These are phyloP conservation scores for Perca fluviatilis DNA, from an alignment of 2,113 vertebrate species.

Conservation along the genomic window DNA sequence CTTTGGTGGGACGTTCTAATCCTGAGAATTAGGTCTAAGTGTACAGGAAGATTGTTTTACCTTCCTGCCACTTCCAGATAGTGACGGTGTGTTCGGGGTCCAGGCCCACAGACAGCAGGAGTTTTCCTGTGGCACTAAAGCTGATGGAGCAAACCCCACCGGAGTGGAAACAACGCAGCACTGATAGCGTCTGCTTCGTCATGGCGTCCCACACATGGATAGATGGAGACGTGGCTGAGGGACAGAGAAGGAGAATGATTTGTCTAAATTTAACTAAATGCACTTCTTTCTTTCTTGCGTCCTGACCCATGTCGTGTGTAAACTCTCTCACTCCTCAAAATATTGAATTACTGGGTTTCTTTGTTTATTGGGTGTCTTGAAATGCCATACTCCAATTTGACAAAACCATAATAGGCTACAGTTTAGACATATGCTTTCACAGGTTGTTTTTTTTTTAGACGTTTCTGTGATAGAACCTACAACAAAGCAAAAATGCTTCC, in stretches of 20 bases:
- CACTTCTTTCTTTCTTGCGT: neutral
- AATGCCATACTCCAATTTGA: neutral
- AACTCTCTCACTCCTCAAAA: neutral
- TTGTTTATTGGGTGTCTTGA: neutral
- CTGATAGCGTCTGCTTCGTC: conserved; percentile 94
- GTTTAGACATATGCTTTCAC: neutral
- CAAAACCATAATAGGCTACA: neutral
- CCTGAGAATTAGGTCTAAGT: neutral
- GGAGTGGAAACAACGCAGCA: conserved; percentile 94
- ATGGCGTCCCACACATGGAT: conserved; percentile 98
- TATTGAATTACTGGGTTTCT: neutral
- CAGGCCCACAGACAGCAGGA: conserved; percentile 94
- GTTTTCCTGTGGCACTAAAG: conserved; percentile 97
- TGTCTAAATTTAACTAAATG: neutral
- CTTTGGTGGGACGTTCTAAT: neutral
- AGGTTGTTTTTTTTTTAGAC: neutral
- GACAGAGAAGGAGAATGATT: neutral
- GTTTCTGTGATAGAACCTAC: too few relatives aligned
- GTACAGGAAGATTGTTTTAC: conserved; percentile 16
- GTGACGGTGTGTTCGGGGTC: conserved; percentile 95
- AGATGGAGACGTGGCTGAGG: conserved; percentile 92
- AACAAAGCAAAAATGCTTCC: neutral
- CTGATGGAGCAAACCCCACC: conserved; percentile 96
- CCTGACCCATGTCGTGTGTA: neutral
- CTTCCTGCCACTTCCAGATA: conserved; percentile 99